Conservation (phyloP, 2,888 invertebrate species). For the Lacanobia oleracea region DNA sequence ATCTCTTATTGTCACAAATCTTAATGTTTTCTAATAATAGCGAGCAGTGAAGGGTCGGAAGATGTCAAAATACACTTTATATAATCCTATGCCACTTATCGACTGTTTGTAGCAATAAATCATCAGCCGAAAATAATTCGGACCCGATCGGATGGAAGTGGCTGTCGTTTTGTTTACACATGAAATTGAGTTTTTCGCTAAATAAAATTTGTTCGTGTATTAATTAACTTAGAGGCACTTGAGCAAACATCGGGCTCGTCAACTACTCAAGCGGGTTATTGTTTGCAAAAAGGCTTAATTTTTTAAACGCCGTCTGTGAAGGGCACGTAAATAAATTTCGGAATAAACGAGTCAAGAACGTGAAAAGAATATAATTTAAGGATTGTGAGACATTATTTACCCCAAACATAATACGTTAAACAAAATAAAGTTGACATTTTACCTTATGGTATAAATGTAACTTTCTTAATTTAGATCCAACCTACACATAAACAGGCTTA, state of each 20-base stretch:
- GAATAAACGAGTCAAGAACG: slow-evolving; percentile 56
- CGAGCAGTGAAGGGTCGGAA: slow-evolving; percentile 7
- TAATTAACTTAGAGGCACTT: slow-evolving; percentile 79
- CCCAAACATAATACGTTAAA: slow-evolving; percentile 20
- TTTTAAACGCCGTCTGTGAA: slow-evolving; percentile 62
- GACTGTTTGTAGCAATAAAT: slow-evolving; percentile 67
- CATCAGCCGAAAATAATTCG: slow-evolving; percentile 68
- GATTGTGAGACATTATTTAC: slow-evolving; percentile 27
- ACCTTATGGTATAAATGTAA: slow-evolving; percentile 21
- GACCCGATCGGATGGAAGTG: slow-evolving; percentile 66
- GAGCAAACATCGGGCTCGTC: slow-evolving; percentile 73
- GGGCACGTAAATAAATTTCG: slow-evolving; percentile 55
- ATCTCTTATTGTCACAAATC: slow-evolving; percentile 30
- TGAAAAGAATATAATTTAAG: slow-evolving; percentile 45
- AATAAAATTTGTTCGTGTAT: slow-evolving; percentile 79
- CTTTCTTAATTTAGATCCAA: slow-evolving; percentile 30
- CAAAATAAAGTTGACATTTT: slow-evolving; percentile 27
- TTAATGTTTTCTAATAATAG: slow-evolving; percentile 40
- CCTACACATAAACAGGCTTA: slow-evolving; percentile 12
- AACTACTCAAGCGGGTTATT: slow-evolving; percentile 68
- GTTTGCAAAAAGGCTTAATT: slow-evolving; percentile 71
- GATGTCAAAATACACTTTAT: slow-evolving; percentile 42
- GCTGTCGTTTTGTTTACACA: slow-evolving; percentile 74
- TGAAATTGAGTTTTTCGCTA: slow-evolving; percentile 80
- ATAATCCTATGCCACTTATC: slow-evolving; percentile 53